phyloP scores from a whole-genome alignment of 2,113 vertebrate species.

The Aspidoscelis tigris region DNA sequence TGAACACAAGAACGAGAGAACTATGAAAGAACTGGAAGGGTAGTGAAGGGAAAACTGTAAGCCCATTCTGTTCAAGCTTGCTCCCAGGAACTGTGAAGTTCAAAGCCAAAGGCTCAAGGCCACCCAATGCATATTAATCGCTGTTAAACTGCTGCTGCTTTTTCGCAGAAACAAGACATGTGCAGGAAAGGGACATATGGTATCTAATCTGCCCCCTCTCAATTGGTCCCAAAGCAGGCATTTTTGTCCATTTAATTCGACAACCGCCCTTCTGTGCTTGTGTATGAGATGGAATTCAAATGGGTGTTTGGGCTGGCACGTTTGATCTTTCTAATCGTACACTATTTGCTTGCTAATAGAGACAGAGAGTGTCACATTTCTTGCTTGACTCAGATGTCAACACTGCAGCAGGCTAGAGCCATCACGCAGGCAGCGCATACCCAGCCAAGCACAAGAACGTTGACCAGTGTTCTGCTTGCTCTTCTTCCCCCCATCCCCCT shows the following conservation, averaged over 20 bases:
- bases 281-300: not conserved
- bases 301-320: fast-evolving
- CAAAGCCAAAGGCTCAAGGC: not conserved
- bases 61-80: not conserved
- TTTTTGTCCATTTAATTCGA: constrained; percentile 26
- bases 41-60: not conserved
- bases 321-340: constrained; percentile 1
- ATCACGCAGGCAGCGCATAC: not conserved
- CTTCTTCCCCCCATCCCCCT: not conserved
- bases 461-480: not conserved
- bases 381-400: constrained; percentile 1
- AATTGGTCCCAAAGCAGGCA: not conserved
- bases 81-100: not conserved
- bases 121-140: fast-evolving
- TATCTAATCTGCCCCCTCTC: not conserved
- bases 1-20: not conserved
- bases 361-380: not conserved
- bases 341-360: not conserved
- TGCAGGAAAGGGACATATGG: no score
- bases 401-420: not conserved
- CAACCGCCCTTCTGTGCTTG: not conserved
- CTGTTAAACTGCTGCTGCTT: constrained; percentile 2
- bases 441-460: not conserved
- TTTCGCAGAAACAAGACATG: not conserved
- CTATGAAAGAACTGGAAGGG: not conserved